Base-by-base conservation (phyloP, 2,888 invertebrate genomes). In the Pandemis heparana region DNA sequence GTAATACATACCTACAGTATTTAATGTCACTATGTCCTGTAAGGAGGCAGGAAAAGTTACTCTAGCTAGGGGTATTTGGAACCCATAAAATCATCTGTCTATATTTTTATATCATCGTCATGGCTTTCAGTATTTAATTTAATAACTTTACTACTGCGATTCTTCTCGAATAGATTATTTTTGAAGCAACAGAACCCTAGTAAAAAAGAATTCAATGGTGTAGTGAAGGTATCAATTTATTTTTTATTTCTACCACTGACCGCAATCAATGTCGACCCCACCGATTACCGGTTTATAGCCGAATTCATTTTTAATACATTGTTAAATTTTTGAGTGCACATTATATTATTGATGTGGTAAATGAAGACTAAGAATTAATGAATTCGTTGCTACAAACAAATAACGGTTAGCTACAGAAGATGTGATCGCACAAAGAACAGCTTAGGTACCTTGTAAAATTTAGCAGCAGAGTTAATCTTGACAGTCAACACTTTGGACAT, bases 181-280 rank as follows among this genome's bases (percentile, higher is more conserved):
- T 43, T 38, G 46, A 63, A 9, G n/a, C 16, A 16, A 68, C 56
- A 23, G 73, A 68, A 68, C 63, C 23, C 68, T 63, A 63, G 23
- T 53, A 5, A 32, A 71, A 66, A 51, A 61, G 39, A 48, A 43
- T 18, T 53, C 43, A 43, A 59, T 32, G 32, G 23, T 32, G 43
- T 23, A 32, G 43, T 46, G 59, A 46, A 63, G 16, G 67, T 41
- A 39, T 63, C 60, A 66, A 61, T 60, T 70, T 43, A 70, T 66
- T 65, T 70, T 75, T 68, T 62, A 71, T 74, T 74, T 61, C 56
- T 48, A 60, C 66, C 70, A 70, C 61, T 70, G 63, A 68, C 77
- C 76, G 72, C 74, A 68, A 72, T 38, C 74, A 68, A 72, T 38
- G 61, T 39, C 71, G 39, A 70, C 48, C 71, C 60, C 64, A 75